phyloP scores from a whole-genome alignment of 2,888 invertebrate genomes.

The Lochmaea crataegi region DNA sequence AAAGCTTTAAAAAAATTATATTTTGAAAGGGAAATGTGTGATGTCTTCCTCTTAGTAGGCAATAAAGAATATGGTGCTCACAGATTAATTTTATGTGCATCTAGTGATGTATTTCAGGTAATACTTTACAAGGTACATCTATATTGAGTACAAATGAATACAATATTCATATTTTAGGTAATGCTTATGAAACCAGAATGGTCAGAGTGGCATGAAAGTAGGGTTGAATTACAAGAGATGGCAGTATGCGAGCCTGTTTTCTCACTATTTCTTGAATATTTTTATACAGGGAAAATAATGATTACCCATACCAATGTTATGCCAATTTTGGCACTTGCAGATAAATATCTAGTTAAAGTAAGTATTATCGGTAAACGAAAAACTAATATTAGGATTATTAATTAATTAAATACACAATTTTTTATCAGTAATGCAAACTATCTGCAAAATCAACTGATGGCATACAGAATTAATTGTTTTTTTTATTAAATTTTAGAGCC shows the following conservation, averaged over 20 bases:
- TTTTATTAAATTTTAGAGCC: constrained; percentile 70
- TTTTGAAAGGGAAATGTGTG: constrained; percentile 89
- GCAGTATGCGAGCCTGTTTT: constrained; percentile 87
- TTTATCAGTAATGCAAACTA: too few relatives aligned
- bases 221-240: constrained; percentile 87
- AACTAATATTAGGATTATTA: too few relatives aligned
- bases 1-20: constrained; percentile 86
- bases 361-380: constrained; percentile 37
- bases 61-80: constrained; percentile 88
- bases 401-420: too few relatives aligned
- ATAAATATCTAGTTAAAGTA: constrained; percentile 94
- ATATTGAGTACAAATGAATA: background rate
- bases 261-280: constrained; percentile 84
- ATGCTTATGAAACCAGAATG: constrained; percentile 96
- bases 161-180: constrained; percentile 67
- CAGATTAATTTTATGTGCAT: constrained; percentile 90
- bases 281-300: constrained; percentile 91
- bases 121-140: constrained; percentile 15
- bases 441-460: too few relatives aligned
- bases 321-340: constrained; percentile 89
- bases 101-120: constrained; percentile 95
- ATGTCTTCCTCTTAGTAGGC: constrained; percentile 86
- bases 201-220: constrained; percentile 89
- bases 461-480: constrained; percentile 6
- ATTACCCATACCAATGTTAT: constrained; percentile 87